Evolutionary conservation across 2,888 invertebrate genomes (phyloP).

Genomic region (Kryphioiulus occultus): DNA sequence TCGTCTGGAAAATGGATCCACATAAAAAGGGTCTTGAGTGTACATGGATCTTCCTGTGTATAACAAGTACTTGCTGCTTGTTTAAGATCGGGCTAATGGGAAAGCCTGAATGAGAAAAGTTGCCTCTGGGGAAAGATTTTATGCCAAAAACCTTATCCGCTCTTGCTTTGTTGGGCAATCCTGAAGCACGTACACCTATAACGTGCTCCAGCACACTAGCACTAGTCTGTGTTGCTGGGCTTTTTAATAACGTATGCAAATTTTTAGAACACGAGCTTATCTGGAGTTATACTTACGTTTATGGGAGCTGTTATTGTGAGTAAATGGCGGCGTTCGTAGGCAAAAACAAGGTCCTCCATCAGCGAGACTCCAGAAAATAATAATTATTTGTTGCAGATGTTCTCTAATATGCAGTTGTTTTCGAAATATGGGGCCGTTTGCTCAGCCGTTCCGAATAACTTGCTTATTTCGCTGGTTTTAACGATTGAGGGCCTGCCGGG

Average conservation of each 20-base stretch:
- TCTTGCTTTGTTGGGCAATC: neutral
- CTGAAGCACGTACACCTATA: neutral
- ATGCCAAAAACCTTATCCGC: neutral
- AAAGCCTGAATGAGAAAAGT: neutral
- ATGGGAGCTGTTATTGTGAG: neutral
- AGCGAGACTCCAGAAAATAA: neutral
- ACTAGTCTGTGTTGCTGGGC: neutral
- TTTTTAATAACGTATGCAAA: constrained; percentile 2
- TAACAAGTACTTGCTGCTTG: constrained; percentile 15
- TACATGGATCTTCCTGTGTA: constrained; percentile 23
- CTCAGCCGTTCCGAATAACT: neutral
- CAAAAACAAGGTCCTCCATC: neutral
- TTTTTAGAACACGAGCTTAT: neutral
- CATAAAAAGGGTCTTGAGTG: constrained; percentile 1
- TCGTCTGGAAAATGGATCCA: neutral
- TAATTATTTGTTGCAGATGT: neutral
- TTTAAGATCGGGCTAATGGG: constrained; percentile 23
- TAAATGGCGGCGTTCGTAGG: neutral
- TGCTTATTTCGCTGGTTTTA: neutral
- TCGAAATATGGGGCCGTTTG: neutral
- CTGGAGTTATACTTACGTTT: neutral
- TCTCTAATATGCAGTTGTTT: neutral
- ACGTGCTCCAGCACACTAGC: neutral
- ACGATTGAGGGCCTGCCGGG: neutral
- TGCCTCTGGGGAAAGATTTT: constrained; percentile 1